A percentile compares a stretch with the other conserved stretches of the same genome.
Evolutionary conservation across 2,797 vertebrate species (phyloP).

Genomic region (Chanos chanos): DNA sequence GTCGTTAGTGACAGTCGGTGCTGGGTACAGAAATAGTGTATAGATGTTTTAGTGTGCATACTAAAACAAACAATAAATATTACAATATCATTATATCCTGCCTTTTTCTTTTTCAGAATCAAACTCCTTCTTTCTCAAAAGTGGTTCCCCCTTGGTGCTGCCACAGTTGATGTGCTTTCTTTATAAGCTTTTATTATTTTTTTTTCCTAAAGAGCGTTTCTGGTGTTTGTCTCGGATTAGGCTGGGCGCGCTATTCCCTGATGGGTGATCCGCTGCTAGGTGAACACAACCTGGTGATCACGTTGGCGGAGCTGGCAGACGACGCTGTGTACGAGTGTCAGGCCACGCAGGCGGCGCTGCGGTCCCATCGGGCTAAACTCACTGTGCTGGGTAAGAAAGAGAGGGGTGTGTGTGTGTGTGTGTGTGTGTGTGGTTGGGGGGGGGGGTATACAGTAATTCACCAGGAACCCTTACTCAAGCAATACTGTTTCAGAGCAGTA

Average conservation of each 20-base stretch:
- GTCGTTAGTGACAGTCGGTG: too few species aligned
- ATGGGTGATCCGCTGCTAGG: conserved; percentile 78
- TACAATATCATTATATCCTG: too few species aligned
- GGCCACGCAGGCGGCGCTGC: conserved; percentile 84
- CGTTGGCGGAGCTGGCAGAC: conserved; percentile 80
- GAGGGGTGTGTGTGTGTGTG: background rate
- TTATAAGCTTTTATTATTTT: conserved; percentile 51
- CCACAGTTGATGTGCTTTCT: conserved; percentile 40
- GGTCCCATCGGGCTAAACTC: conserved; percentile 82
- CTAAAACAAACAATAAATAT: too few species aligned
- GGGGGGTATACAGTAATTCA: conserved; percentile 26
- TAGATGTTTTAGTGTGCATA: too few species aligned
- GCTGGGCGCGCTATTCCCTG: conserved; percentile 87
- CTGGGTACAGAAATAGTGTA: too few species aligned
- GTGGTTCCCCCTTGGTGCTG: too few species aligned
- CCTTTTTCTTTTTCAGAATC: too few species aligned
- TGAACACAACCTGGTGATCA: conserved; percentile 86
- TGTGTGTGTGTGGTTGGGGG: background rate
- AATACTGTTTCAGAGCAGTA: too few species aligned
- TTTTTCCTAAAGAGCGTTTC: conserved; percentile 59
- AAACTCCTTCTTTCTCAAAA: too few species aligned
- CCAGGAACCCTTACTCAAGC: conserved; percentile 54
- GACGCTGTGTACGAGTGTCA: conserved; percentile 90
- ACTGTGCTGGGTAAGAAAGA: conserved; percentile 81
- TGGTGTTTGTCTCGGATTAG: conserved; percentile 66